These are phyloP conservation scores for Oceanites oceanicus DNA, from an alignment of 2,113 vertebrate species.

Conservation along the genomic window DNA sequence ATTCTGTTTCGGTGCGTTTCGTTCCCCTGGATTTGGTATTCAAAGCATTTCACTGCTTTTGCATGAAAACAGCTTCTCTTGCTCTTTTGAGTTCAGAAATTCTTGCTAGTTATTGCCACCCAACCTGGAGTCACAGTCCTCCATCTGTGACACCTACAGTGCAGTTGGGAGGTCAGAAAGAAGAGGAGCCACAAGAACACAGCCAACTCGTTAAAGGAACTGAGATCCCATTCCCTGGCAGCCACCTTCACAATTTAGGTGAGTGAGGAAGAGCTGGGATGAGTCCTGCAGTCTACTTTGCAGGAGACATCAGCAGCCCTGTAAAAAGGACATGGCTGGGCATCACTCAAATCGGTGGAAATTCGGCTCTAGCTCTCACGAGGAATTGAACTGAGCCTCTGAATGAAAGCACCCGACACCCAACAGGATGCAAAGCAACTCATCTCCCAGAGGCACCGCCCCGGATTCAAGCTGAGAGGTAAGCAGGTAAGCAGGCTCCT, in stretches of 20 bases:
- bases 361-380: background rate
- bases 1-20: background rate
- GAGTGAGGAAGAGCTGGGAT: background rate
- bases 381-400: background rate
- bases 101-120: background rate
- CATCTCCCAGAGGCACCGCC: background rate
- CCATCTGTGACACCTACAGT: background rate
- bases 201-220: background rate
- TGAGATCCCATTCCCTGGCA: background rate
- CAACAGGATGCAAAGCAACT: background rate
- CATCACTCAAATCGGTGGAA: accelerated
- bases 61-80: background rate
- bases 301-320: background rate
- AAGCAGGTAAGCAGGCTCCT: background rate
- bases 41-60: background rate
- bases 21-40: background rate
- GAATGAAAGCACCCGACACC: background rate
- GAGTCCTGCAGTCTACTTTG: background rate
- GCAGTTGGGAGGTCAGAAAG: background rate
- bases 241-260: background rate
- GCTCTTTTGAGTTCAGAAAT: background rate
- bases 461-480: background rate
- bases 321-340: background rate
- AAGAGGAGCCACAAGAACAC: background rate
- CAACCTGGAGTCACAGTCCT: background rate